phyloP scores from a whole-genome alignment of 2,888 invertebrate species.

The Cabera pusaria region DNA sequence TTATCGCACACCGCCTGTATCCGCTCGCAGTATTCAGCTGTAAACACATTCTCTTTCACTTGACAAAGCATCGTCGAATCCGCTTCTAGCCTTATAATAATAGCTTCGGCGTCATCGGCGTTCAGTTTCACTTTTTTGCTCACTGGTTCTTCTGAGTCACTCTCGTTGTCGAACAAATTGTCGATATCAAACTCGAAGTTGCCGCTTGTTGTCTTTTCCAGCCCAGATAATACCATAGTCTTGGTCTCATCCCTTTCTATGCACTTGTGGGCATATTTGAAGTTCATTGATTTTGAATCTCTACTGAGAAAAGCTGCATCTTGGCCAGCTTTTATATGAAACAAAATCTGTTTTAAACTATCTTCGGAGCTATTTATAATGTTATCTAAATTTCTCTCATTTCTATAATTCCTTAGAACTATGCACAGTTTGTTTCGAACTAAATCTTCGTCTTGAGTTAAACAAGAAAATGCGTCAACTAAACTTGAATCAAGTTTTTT shows the following conservation, averaged over 20 bases:
- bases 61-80: conserved; percentile 45
- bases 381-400: conserved; percentile 35
- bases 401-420: conserved; percentile 28
- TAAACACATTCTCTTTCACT: conserved; percentile 49
- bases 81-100: conserved; percentile 55
- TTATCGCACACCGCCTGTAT: conserved; percentile 52
- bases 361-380: conserved; percentile 41
- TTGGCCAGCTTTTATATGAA: conserved; percentile 28
- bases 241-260: conserved; percentile 21
- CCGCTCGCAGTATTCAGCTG: conserved; percentile 45
- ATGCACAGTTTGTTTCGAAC: conserved; percentile 42
- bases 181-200: conserved; percentile 64
- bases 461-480: conserved; percentile 37
- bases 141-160: conserved; percentile 51
- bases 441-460: conserved; percentile 38
- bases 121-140: conserved; percentile 60
- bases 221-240: conserved; percentile 1
- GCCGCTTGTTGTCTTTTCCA: conserved; percentile 24
- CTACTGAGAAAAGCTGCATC: neutral
- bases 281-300: neutral
- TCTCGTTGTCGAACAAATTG: conserved; percentile 48
- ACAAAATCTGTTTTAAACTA: conserved; percentile 40
- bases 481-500: conserved; percentile 37
- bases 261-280: conserved; percentile 27
- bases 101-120: conserved; percentile 40